These are phyloP conservation scores for Meles meles DNA, from an alignment of 2,113 vertebrate genomes.

Conservation along the genomic window DNA sequence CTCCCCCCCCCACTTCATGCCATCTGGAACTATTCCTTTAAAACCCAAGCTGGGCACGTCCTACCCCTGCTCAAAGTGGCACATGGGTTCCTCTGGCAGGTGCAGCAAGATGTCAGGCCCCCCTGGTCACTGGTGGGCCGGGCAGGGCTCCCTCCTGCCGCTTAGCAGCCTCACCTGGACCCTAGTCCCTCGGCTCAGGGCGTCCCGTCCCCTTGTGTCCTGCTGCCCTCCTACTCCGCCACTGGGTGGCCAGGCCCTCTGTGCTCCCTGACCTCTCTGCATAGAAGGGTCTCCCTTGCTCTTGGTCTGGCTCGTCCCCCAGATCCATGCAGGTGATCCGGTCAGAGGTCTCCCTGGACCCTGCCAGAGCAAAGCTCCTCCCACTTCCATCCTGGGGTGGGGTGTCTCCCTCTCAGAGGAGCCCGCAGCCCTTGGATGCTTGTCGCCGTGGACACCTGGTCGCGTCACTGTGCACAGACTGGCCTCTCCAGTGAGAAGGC, in stretches of 20 bases:
- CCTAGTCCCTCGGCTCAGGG: accelerated
- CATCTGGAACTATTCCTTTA: neutral
- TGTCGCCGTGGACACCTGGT: accelerated
- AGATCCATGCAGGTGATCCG: neutral
- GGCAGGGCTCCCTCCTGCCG: accelerated
- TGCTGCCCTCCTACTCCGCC: neutral
- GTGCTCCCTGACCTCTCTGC: accelerated
- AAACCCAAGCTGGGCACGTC: neutral
- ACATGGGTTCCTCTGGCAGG: neutral
- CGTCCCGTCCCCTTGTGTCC: neutral
- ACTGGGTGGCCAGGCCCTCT: neutral
- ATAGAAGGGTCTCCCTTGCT: neutral
- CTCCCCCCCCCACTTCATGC: neutral
- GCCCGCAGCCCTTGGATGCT: too few relatives aligned
- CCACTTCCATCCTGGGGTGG: neutral
- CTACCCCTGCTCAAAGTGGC: accelerated
- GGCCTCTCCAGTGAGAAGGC: accelerated
- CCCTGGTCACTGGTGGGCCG: neutral
- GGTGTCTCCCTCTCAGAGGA: neutral
- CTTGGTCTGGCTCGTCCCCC: neutral
- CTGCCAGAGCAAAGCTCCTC: neutral
- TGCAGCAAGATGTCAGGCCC: neutral
- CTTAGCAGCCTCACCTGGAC: neutral
- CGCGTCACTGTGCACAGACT: neutral
- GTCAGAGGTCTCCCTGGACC: too few relatives aligned